Base-by-base conservation (phyloP, 2,113 vertebrate species). In the Agapornis roseicollis region DNA sequence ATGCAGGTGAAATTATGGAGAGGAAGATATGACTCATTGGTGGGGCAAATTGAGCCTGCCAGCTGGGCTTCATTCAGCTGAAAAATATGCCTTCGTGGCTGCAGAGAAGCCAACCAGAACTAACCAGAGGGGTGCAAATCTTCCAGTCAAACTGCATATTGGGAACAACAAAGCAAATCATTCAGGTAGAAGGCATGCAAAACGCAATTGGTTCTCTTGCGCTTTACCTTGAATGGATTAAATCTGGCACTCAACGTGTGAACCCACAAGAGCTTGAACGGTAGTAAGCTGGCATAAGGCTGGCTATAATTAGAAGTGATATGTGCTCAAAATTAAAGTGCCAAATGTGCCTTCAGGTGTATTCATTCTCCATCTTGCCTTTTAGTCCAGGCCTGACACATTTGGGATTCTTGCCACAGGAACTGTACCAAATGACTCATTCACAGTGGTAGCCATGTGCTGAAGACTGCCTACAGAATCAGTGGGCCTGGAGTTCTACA, bases 271-370 rank as follows among this genome's bases (percentile, higher is more conserved):
- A 2, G n/a, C 86, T 92, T 74, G 90, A 94, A 94, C 92, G 4
- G 85, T 94, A 71, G 96, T 94, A 88, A 96, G 92, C 88, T 96
- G 96, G 96, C 94, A 96, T 93, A 78, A 96, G 94, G 90, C 73
- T 94, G 85, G 80, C 94, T 97, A 93, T 97, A 95, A 96, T 96
- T 96, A 97, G 94, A 95, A 96, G 77, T 92, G 95, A 53, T 96
- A 95, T 94, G 92, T 92, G 93, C 92, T 96, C 93, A 69, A 78
- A 93, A 89, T 84, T 95, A 33, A 80, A 72, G 93, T 95, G 96
- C 96, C 96, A 97, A 97, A 94, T 96, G 95, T 94, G 94, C 92
- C 86, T 94, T 94, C 96, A 96, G 96, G 95, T 96, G 96, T 95
- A n/a, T 72, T 79, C 92, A 25, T 90, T 95, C 93, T 96, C 93